Evolutionary conservation across 1,140 invertebrate genomes (phyloP), one percentile per base, ranked within the genome.

Genomic region (Cherax quadricarinatus): DNA sequence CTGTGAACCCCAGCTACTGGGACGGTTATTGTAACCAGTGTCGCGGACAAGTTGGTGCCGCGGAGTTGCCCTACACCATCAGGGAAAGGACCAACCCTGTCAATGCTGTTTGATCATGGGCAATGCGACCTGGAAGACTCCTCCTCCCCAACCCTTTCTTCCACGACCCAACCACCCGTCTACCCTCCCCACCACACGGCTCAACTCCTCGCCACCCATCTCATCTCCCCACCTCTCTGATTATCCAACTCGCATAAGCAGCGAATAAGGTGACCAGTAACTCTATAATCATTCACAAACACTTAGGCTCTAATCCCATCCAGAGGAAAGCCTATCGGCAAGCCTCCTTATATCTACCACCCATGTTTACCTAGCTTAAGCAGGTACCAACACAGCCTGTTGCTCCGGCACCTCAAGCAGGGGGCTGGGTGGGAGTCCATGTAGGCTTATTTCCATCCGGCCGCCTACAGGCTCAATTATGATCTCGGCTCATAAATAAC

Each of bases 401-500:
- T 7, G 53, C 53, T 9, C 6, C 1, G 53, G 12, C 53, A 14
- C 12, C 53, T 41, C 0, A 41, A 41, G 30, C 30, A 41, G 30
- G 30, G 30, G 30, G 2, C 30, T 41, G 30, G 30, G 30, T 41
- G 30, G 30, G 2, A 41, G 30, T 41, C 30, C 30, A 41, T 41
- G 30, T 41, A 41, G 30, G 30, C 30, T 41, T 41, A 41, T 41
- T 41, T 41, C 30, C 30, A 62, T 80, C 81, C 62, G 57, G 62
- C 88, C 62, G 57, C 3, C 30, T 24, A 89, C 48, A 81, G 75
- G 30, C 79, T 80, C 60, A 83, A 82, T 89, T 89, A 89, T 84
- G 70, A 83, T 89, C 88, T 49, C 62, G 24, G 48, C 16, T 70
- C 88, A 82, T 89, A 89, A 89, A 89, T 70, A 73, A 83, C 51